Conservation (phyloP, 2,797 vertebrate species). For the Alectoris magna region DNA sequence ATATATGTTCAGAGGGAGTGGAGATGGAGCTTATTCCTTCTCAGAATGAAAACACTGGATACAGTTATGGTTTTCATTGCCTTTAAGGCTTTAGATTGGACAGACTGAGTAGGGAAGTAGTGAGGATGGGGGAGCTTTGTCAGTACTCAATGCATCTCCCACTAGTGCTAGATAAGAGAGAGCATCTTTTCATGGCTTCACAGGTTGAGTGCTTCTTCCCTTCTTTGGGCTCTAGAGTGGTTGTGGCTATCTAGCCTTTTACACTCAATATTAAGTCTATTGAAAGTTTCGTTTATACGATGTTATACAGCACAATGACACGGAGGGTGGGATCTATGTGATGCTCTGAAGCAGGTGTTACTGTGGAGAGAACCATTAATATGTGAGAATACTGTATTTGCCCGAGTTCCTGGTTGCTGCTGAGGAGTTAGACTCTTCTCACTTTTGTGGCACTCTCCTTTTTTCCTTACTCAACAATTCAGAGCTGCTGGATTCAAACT, state of each 20-base stretch:
- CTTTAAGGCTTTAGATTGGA: not conserved
- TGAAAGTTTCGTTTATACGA: not conserved
- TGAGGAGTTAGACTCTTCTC: not conserved
- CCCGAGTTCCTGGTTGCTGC: not conserved
- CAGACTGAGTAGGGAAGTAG: not conserved
- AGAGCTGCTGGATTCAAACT: not conserved
- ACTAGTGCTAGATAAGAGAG: not conserved
- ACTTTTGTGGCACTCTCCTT: not conserved
- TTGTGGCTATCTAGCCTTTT: not conserved
- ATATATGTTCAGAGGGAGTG: not conserved
- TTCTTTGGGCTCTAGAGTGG: not conserved
- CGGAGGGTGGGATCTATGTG: rapidly evolving
- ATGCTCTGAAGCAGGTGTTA: not conserved
- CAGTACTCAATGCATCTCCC: not conserved
- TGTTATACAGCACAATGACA: not conserved
- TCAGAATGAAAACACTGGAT: not conserved
- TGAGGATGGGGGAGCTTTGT: not conserved
- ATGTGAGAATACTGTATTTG: not conserved
- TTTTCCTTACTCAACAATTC: not conserved
- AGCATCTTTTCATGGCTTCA: not conserved
- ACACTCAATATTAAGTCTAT: not conserved
- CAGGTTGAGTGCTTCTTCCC: not conserved
- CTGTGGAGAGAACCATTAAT: not conserved
- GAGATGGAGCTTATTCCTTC: not conserved
- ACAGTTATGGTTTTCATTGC: not conserved